phyloP scores from a whole-genome alignment of 2,888 invertebrate genomes.

The Pharmacophagus antenor region DNA sequence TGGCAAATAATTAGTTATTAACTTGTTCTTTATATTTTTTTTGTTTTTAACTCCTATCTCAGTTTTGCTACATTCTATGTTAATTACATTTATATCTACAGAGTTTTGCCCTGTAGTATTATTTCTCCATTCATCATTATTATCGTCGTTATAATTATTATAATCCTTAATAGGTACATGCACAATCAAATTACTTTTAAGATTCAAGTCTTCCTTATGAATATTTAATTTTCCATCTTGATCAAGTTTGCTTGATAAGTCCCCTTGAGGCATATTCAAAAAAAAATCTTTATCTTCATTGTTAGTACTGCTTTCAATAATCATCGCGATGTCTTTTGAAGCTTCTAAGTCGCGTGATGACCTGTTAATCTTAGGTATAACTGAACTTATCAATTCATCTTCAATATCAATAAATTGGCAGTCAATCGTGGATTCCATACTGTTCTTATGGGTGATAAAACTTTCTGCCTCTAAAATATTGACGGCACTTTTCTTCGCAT shows the following conservation, averaged over 20 bases:
- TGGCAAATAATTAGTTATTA: slow-evolving; percentile 1
- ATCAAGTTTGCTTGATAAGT: background rate
- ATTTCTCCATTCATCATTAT: background rate
- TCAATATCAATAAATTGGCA: slow-evolving; percentile 42
- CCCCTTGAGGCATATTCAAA: background rate
- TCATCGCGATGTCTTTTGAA: background rate
- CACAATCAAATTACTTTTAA: background rate
- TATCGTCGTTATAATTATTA: background rate
- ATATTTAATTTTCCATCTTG: background rate
- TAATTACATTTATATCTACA: background rate
- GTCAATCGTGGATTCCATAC: slow-evolving; percentile 20
- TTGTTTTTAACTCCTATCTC: background rate
- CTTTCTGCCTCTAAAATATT: background rate
- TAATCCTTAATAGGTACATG: background rate
- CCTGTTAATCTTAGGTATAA: slow-evolving; percentile 39
- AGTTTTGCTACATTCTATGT: background rate
- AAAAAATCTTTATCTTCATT: slow-evolving; percentile 15
- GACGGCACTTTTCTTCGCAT: background rate
- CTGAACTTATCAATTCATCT: slow-evolving; percentile 42
- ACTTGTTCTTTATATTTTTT: background rate
- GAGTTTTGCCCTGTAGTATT: background rate
- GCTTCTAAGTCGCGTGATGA: background rate
- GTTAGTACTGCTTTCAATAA: slow-evolving; percentile 5
- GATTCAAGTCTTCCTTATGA: background rate
- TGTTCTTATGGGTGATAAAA: background rate